These are phyloP conservation scores for Cancer borealis DNA, from an alignment of 2,888 invertebrate species.

Conservation along the genomic window DNA sequence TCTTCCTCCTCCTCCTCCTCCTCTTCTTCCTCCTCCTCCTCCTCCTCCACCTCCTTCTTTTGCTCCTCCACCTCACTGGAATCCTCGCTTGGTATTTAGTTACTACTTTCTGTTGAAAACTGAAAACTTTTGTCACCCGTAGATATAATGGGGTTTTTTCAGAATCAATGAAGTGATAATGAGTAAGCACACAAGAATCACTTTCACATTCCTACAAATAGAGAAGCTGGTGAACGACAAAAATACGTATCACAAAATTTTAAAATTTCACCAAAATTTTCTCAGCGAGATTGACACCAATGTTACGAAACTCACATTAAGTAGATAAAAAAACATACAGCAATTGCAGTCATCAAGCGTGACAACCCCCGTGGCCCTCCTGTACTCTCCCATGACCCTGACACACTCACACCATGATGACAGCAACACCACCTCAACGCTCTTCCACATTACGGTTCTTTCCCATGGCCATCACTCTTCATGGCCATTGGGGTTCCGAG, in stretches of 20 bases:
- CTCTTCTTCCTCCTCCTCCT: not conserved
- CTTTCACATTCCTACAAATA: too few species aligned
- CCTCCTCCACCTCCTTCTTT: not conserved
- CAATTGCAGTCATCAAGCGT: not conserved
- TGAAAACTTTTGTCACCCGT: too few species aligned
- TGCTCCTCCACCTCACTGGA: too few species aligned
- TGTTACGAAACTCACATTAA: not conserved
- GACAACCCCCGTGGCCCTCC: not conserved
- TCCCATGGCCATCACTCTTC: slow-evolving; percentile 18
- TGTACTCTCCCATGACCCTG: not conserved
- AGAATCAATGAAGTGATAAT: too few species aligned
- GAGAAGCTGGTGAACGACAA: too few species aligned
- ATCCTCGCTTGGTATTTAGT: too few species aligned
- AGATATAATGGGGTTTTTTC: too few species aligned
- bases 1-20: not conserved
- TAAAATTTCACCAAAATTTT: too few species aligned
- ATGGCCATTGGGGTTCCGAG: not conserved
- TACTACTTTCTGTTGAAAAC: too few species aligned
- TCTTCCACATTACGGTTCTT: not conserved
- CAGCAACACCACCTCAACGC: not conserved
- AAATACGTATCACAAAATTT: too few species aligned
- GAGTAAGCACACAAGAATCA: too few species aligned
- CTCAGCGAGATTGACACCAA: too few species aligned
- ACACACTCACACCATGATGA: not conserved
- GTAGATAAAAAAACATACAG: not conserved